These are phyloP conservation scores for Halictus ligatus DNA, from an alignment of 2,888 invertebrate species.

Conservation along the genomic window DNA sequence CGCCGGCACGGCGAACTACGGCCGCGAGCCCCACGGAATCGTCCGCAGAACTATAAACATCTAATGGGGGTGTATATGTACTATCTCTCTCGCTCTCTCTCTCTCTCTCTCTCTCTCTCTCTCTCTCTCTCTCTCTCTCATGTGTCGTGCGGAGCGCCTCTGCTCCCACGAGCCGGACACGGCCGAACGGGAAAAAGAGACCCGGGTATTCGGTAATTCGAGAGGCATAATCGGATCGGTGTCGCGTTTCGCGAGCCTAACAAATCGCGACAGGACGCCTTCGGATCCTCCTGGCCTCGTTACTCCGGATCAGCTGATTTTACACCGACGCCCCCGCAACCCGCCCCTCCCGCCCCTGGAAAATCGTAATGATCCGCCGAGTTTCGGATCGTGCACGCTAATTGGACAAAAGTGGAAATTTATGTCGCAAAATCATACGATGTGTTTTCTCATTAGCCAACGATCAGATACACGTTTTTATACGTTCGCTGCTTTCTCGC, in stretches of 20 bases:
- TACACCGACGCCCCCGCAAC: background rate
- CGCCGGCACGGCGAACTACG: background rate
- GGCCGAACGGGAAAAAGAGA: slow-evolving; percentile 35
- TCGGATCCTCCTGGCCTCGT: slow-evolving; percentile 62
- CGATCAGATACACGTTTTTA: background rate
- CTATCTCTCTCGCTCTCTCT: background rate
- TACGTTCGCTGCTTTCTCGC: background rate
- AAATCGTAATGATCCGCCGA: background rate
- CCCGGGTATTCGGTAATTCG: slow-evolving; percentile 74
- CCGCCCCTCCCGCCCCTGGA: background rate
- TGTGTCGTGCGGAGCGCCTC: slow-evolving; percentile 9
- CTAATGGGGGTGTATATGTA: slow-evolving; percentile 13
- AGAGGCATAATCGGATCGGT: slow-evolving; percentile 79
- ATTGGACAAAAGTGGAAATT: background rate
- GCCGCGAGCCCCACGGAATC: slow-evolving; percentile 16
- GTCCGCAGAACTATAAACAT: slow-evolving; percentile 57
- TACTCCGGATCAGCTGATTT: slow-evolving; percentile 63
- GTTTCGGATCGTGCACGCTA: background rate
- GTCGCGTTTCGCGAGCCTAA: slow-evolving; percentile 72
- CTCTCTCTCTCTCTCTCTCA: background rate
- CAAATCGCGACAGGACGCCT: slow-evolving; percentile 62
- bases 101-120: background rate
- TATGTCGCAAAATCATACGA: background rate
- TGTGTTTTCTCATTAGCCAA: background rate
- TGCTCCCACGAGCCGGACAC: slow-evolving; percentile 29